phyloP scores from a whole-genome alignment of 2,113 vertebrate genomes.

The Chaetorhynchus papuensis region DNA sequence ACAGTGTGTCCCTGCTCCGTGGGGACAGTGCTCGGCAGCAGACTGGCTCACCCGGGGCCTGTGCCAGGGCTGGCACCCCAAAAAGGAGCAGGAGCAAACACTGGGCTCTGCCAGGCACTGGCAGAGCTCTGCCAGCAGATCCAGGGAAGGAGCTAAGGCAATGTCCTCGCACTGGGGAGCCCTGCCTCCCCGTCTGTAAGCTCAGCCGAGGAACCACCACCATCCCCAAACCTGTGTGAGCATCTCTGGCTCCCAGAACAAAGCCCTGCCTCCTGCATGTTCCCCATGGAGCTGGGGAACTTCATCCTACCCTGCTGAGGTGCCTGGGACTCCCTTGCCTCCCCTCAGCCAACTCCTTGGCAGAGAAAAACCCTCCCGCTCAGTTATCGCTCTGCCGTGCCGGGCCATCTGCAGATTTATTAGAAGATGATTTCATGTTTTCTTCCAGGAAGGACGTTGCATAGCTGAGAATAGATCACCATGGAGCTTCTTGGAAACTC shows the following conservation, averaged over 20 bases:
- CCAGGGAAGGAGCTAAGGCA: background rate
- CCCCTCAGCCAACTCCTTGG: background rate
- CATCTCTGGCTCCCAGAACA: background rate
- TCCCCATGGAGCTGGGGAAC: background rate
- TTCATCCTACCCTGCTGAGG: fast-evolving
- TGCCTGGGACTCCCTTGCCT: background rate
- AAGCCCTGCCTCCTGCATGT: background rate
- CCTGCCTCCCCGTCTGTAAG: fast-evolving
- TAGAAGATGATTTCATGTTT: background rate
- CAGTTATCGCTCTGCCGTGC: fast-evolving
- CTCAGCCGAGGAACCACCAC: background rate
- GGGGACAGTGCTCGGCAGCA: fast-evolving
- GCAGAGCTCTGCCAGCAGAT: background rate
- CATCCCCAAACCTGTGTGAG: background rate
- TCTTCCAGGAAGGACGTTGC: background rate
- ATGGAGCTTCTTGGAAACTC: background rate
- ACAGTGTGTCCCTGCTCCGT: fast-evolving
- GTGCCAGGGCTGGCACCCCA: background rate
- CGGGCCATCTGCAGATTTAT: background rate
- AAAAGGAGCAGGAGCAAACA: fast-evolving
- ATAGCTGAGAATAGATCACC: background rate
- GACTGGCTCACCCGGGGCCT: fast-evolving
- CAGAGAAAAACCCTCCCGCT: background rate
- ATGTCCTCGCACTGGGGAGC: fast-evolving
- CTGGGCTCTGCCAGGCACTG: background rate